A percentile compares a stretch with the other conserved stretches of the same genome.
phyloP scores from a whole-genome alignment of 2,888 invertebrate species.

The Ecliptopera silaceata region DNA sequence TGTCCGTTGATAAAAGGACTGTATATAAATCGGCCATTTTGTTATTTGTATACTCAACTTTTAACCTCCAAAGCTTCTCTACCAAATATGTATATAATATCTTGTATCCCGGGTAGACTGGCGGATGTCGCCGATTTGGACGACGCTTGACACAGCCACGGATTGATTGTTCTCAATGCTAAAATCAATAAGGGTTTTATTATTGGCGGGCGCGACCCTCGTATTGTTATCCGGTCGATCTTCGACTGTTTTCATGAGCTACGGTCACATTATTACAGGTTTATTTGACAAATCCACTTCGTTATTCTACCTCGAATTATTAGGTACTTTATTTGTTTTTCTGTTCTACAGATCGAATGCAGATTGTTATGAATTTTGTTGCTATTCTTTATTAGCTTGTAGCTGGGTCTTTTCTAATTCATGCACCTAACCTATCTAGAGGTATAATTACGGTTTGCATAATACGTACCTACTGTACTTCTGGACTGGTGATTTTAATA shows the following conservation, averaged over 20 bases:
- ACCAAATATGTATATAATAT: background rate
- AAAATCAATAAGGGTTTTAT: slow-evolving; percentile 78
- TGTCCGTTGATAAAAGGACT: too few species aligned
- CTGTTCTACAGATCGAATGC: too few species aligned
- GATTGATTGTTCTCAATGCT: slow-evolving; percentile 75
- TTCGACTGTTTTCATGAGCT: slow-evolving; percentile 13
- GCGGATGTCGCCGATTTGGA: slow-evolving; percentile 77
- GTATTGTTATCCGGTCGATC: slow-evolving; percentile 17
- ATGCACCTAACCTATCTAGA: too few species aligned
- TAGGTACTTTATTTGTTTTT: too few species aligned
- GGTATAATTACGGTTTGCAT: too few species aligned
- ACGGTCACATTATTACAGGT: slow-evolving; percentile 5
- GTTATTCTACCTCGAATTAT: too few species aligned
- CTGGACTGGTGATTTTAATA: background rate
- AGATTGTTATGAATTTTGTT: too few species aligned
- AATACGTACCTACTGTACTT: background rate
- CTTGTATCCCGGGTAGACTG: slow-evolving; percentile 41
- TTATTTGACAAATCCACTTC: background rate
- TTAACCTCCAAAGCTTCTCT: too few species aligned
- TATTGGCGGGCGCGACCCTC: slow-evolving; percentile 47
- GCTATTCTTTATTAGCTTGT: too few species aligned
- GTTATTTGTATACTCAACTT: too few species aligned
- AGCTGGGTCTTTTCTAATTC: too few species aligned
- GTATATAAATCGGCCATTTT: background rate
- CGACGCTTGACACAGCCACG: slow-evolving; percentile 56